Evolutionary conservation across 2,888 invertebrate species (phyloP).

Genomic region (Autographa gamma): DNA sequence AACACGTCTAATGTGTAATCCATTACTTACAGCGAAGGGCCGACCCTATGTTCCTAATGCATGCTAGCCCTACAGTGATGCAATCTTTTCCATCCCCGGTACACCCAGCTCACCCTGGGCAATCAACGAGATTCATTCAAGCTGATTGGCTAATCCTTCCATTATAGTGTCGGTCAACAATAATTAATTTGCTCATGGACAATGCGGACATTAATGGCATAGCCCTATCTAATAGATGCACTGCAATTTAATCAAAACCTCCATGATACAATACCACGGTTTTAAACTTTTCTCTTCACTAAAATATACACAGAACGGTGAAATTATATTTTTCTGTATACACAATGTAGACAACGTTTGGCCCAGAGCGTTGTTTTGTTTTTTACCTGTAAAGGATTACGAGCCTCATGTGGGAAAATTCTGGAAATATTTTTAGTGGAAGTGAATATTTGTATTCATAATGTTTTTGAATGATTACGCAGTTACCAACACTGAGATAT

Average conservation of each 20-base stretch:
- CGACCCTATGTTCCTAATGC: not conserved
- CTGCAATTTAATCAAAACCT: not conserved
- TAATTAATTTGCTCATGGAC: not conserved
- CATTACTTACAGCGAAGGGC: not conserved
- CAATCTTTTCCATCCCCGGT: not conserved
- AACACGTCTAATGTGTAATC: not conserved
- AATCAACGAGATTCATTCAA: slow-evolving; percentile 1
- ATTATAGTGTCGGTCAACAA: not conserved
- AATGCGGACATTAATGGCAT: not conserved
- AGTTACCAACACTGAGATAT: slow-evolving; percentile 21
- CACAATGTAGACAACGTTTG: slow-evolving; percentile 36
- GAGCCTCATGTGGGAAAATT: slow-evolving; percentile 23
- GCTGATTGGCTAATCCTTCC: not conserved
- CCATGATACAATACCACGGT: not conserved
- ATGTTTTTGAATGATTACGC: slow-evolving; percentile 40
- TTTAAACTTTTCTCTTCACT: slow-evolving; percentile 1
- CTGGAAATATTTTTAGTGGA: slow-evolving; percentile 41
- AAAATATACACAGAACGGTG: slow-evolving; percentile 7
- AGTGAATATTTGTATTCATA: slow-evolving; percentile 50
- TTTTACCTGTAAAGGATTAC: slow-evolving; percentile 40
- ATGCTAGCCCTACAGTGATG: slow-evolving; percentile 1
- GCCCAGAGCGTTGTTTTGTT: slow-evolving; percentile 31
- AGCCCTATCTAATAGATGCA: not conserved
- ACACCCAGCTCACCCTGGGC: not conserved
- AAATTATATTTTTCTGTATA: slow-evolving; percentile 33